Evolutionary conservation across 2,888 invertebrate species (phyloP), one percentile per base, ranked within the genome.

Genomic region (Neoitamus cyanurus): DNA sequence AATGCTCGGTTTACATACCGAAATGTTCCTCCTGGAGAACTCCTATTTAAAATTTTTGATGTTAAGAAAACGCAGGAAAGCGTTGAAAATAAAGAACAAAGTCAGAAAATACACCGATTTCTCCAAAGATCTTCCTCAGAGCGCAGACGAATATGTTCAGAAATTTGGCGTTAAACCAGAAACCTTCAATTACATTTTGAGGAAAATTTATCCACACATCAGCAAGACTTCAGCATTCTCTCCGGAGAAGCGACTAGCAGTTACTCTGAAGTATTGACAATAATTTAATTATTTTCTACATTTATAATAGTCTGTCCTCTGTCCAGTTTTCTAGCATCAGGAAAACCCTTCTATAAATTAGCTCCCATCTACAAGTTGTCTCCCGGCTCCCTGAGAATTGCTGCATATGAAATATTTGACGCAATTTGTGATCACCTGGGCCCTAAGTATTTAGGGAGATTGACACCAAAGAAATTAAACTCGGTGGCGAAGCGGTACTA

Each of bases 141-240:
- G 42, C 42, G 42, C 42, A 42, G 42, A 75, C 0, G 37, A 28
- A 2, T 75, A 28, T 20, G 11, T 75, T 4, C 28, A 25, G 3
- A 75, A 75, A 11, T 75, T 75, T 11, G 36, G 42, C 42, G 13
- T 75, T 9, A 75, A 42, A 37, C 75, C 75, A 25, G 28, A 28
- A 42, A 75, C 46, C n/a, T 75, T 75, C 28, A 13, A 46, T 42
- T 75, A 75, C 11, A 75, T 75, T 30, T 30, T 75, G 3, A 75
- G 28, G 1, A 75, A 75, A 75, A 75, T 75, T 5, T 37, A 42
- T 25, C 42, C 13, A 13, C 46, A 75, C 11, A 28, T 75, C 3
- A 75, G 28, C 2, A 75, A 75, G 7, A 75, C 42, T 1, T 75
- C 37, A 9, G 58, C 25, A 1, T 15, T 2, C 4, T 25, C 20